Conservation (phyloP, 2,888 invertebrate genomes). For the Drosophila aldrichi region DNA sequence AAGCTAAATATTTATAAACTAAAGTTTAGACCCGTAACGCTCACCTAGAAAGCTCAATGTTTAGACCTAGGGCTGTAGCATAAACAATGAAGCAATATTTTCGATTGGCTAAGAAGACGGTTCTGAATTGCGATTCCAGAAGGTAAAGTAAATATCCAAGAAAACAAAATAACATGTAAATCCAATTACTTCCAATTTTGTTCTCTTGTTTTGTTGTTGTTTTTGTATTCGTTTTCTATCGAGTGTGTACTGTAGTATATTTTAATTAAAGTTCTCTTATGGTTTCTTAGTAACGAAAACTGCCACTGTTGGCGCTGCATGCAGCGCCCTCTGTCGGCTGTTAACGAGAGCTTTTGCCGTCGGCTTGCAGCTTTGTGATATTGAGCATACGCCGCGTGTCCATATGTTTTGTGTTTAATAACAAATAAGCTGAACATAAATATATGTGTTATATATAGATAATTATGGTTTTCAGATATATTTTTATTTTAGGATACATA, state of each 20-base stretch:
- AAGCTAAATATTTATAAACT: conserved; percentile 30
- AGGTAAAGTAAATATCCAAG: conserved; percentile 43
- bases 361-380: conserved; percentile 39
- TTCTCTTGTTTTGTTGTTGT: conserved; percentile 13
- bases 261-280: conserved; percentile 17
- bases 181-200: conserved; percentile 3
- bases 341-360: conserved; percentile 25
- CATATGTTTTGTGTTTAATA: conserved; percentile 26
- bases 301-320: conserved; percentile 11
- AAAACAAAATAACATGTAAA: background rate
- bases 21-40: conserved; percentile 35
- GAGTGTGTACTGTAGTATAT: background rate
- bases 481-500: background rate
- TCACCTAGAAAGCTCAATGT: conserved; percentile 48
- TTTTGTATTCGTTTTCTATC: conserved; percentile 5
- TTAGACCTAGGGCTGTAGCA: conserved; percentile 33
- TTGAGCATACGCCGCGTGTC: conserved; percentile 25
- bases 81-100: conserved; percentile 8
- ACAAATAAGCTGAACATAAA: conserved; percentile 4
- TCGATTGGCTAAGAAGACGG: conserved; percentile 31
- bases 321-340: conserved; percentile 44
- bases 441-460: conserved; percentile 8
- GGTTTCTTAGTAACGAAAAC: conserved; percentile 8
- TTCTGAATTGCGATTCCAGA: conserved; percentile 29
- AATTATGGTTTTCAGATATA: background rate